phyloP scores from a whole-genome alignment of 2,888 invertebrate species.

The Pristionchus mayeri region DNA sequence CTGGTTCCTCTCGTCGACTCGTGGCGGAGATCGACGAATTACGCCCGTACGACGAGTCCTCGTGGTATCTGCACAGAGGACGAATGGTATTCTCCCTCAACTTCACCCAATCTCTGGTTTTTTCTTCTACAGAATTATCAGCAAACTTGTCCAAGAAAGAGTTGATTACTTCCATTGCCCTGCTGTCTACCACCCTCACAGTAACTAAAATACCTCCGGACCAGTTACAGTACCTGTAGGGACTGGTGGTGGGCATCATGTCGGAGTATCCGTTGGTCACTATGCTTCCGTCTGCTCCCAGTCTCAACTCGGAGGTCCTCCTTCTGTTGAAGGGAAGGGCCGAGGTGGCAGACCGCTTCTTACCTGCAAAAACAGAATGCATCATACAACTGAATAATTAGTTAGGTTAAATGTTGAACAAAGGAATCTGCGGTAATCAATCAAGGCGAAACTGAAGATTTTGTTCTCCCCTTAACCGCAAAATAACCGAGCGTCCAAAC shows the following conservation, averaged over 20 bases:
- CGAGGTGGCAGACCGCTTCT: slow-evolving; percentile 3
- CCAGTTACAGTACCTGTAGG: slow-evolving; percentile 19
- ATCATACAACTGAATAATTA: no score
- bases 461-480: no score
- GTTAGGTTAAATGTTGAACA: no score
- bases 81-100: background rate
- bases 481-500: no score
- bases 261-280: slow-evolving; percentile 59
- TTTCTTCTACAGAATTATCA: background rate
- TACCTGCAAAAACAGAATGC: slow-evolving; percentile 21
- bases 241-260: slow-evolving; percentile 8
- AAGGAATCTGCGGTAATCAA: no score
- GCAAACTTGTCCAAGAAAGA: background rate
- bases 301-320: slow-evolving; percentile 65
- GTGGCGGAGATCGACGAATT: background rate
- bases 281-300: slow-evolving; percentile 71
- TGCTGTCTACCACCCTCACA: no score
- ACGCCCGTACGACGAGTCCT: slow-evolving; percentile 26
- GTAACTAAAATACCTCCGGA: no score
- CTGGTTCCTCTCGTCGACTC: slow-evolving; percentile 25
- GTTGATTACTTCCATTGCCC: no score
- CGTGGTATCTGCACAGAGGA: slow-evolving; percentile 27
- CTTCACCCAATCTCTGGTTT: background rate
- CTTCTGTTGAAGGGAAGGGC: slow-evolving; percentile 55
- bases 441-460: no score